Evolutionary conservation across 2,888 invertebrate genomes (phyloP), one percentile per base, ranked within the genome.

Genomic region (Drosophila niveifrons): DNA sequence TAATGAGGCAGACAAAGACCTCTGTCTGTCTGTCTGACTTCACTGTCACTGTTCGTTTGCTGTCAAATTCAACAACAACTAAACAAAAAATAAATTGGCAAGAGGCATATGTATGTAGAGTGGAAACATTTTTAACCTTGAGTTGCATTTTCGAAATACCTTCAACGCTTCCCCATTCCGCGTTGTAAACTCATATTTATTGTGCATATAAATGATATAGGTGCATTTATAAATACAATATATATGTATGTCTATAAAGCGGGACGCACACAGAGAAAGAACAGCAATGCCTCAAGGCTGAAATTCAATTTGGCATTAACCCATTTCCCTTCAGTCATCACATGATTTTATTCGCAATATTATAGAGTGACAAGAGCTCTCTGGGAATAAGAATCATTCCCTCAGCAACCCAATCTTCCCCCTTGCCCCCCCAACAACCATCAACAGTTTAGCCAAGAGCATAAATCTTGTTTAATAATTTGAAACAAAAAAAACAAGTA

Each of bases 51-150:
- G 74, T 83, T 64, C 44, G 55, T 18, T 39, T 66, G n/a, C 71
- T 84, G 82, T 80, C 82, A 88, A 80, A 72, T 15, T 69, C 23
- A 15, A 50, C 31, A 46, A 43, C 34, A 43, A 46, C 34, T 18
- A 39, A 18, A 29, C 41, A 28, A 34, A 44, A 55, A 78, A 68
- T 75, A 55, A 78, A 68, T 75, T 81, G 75, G 80, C 83, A 77
- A 69, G 48, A 48, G 29, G 52, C 71, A 63, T 68, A 23, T 23
- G 18, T 18, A 18, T 18, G 18, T 18, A 18, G 18, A 47, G 34
- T 11, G 34, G 15, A 50, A 78, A 65, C 41, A 57, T 57, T 57
- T 75, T 50, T 59, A 77, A 56, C 78, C 78, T 80, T 77, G 73
- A 69, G 36, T 31, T 66, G 61, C 41, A 80, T 52, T 47, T 63